Evolutionary conservation across 2,797 vertebrate genomes (phyloP).

Genomic region (Microhierax caerulescens): DNA sequence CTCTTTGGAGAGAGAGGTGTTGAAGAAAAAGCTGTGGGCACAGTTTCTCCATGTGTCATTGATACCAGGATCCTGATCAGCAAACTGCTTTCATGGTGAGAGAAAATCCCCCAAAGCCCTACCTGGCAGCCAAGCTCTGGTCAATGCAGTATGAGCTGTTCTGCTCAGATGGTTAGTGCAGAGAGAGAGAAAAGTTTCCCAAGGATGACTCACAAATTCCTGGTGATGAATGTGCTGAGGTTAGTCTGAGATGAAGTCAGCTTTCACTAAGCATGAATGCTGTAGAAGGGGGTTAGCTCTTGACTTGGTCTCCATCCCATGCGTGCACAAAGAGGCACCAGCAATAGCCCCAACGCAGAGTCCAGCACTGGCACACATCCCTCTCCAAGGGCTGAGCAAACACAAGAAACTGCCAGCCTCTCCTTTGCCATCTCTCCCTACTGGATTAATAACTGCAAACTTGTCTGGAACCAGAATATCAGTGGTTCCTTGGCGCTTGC

Average conservation of each 20-base stretch:
- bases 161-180: not conserved
- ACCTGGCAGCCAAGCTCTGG: not conserved
- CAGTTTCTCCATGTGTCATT: not conserved
- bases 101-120: not conserved
- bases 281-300: not conserved
- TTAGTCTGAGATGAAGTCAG: conserved; percentile 55
- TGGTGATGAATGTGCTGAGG: conserved; percentile 33
- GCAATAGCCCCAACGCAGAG: not conserved
- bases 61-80: not conserved
- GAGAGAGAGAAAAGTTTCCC: not conserved
- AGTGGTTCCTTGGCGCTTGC: not conserved
- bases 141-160: not conserved
- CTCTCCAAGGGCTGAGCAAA: not conserved
- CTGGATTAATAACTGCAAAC: not conserved
- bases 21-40: not conserved
- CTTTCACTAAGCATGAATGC: not conserved
- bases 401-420: not conserved
- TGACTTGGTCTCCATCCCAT: not conserved
- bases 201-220: conserved; percentile 58
- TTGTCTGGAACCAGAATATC: not conserved
- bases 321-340: not conserved
- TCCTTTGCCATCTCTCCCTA: not conserved
- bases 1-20: not conserved
- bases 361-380: not conserved
- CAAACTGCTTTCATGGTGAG: not conserved